phyloP scores from a whole-genome alignment of 2,113 vertebrate species.

The Pterophyllum scalare region DNA sequence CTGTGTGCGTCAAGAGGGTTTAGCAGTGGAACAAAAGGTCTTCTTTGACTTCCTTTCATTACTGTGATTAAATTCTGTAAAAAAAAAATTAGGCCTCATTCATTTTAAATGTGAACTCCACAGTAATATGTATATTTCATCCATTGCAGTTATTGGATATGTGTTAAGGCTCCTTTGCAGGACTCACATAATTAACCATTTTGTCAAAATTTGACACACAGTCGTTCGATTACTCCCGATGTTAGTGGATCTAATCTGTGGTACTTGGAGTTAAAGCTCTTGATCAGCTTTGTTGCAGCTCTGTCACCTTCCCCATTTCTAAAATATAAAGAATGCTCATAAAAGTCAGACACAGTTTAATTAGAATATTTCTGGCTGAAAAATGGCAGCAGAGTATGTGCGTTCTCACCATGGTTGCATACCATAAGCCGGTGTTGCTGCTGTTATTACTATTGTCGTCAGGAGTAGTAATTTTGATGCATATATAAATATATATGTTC shows the following conservation, averaged over 20 bases:
- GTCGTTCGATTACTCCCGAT: not conserved
- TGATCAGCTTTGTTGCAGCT: not conserved
- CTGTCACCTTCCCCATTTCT: not conserved
- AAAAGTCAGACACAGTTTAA: not conserved
- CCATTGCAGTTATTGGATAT: not conserved
- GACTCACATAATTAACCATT: not conserved
- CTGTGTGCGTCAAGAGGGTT: conserved; percentile 19
- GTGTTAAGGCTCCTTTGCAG: not conserved
- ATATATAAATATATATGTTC: not conserved
- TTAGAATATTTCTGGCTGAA: not conserved
- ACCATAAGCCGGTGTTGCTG: not conserved
- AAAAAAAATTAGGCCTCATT: conserved; percentile 48
- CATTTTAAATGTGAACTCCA: conserved; percentile 16
- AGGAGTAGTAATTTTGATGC: accelerated
- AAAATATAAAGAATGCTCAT: too few relatives aligned
- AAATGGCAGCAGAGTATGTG: not conserved
- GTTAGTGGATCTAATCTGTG: not conserved
- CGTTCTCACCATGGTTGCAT: not conserved
- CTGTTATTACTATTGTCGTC: too few relatives aligned
- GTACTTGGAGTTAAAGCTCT: not conserved
- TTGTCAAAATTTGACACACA: not conserved
- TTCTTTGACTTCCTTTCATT: conserved; percentile 48
- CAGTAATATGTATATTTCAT: conserved; percentile 17
- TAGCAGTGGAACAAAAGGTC: conserved; percentile 49
- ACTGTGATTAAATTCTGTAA: conserved; percentile 49